Percentiles rank a stretch among this genome's conserved stretches.
These are phyloP conservation scores for Lepilemur ruficaudatus DNA, from an alignment of 2,797 vertebrate genomes.

Conservation along the genomic window DNA sequence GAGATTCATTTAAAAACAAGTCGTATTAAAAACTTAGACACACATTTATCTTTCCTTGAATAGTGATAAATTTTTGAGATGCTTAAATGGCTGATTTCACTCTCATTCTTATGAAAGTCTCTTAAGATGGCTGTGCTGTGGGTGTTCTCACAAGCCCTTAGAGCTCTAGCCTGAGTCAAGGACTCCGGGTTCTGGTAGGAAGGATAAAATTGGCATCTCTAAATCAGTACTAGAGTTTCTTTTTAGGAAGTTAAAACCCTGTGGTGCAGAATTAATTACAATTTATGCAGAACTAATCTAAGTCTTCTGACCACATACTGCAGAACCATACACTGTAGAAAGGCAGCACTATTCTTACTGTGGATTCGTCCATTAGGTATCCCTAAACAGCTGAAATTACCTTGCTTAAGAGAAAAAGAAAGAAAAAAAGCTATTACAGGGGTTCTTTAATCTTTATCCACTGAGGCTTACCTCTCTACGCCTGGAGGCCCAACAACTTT, in stretches of 20 bases:
- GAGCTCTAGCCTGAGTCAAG: not conserved
- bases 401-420: not conserved
- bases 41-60: not conserved
- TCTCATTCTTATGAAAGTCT: not conserved
- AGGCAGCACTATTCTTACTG: not conserved
- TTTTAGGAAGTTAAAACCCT: conserved; percentile 18
- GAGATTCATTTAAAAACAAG: not conserved
- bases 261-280: not conserved
- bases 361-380: not conserved
- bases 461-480: conserved; percentile 92
- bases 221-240: not conserved
- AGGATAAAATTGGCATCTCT: not conserved
- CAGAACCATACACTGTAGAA: not conserved
- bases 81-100: not conserved
- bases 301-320: not conserved
- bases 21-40: not conserved
- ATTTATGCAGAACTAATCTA: not conserved
- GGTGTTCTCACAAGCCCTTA: not conserved
- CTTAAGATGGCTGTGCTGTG: not conserved
- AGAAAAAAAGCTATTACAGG: not conserved
- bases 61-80: not conserved
- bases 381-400: not conserved
- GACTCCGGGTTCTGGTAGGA: not conserved
- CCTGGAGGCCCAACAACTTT: conserved; percentile 98
- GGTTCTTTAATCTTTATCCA: not conserved